A percentile compares a stretch with the other conserved stretches of the same genome.
phyloP scores from a whole-genome alignment of 2,888 invertebrate species.

The Rhamphomyia laevipes region DNA sequence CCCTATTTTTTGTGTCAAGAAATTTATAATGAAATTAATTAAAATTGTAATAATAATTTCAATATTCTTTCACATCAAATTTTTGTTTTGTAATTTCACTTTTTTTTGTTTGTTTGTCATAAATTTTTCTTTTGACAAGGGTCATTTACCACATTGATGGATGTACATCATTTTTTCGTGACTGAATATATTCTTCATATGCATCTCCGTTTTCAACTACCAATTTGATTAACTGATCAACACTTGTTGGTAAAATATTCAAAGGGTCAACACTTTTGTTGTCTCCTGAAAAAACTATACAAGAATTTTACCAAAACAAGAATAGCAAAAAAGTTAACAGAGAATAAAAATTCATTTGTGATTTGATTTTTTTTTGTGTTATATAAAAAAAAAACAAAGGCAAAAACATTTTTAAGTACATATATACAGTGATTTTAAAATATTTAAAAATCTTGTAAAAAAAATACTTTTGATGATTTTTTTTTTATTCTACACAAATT shows the following conservation, averaged over 20 bases:
- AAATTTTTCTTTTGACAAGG: not conserved
- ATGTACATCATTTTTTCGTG: slow-evolving; percentile 36
- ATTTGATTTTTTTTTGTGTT: not conserved
- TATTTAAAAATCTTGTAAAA: not conserved
- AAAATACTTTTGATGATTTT: not conserved
- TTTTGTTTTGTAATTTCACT: not conserved
- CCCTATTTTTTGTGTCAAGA: no score
- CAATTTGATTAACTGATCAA: slow-evolving; percentile 45
- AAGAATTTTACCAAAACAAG: slow-evolving; percentile 25
- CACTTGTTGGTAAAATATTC: slow-evolving; percentile 38
- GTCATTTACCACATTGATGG: slow-evolving; percentile 36
- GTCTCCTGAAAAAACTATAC: slow-evolving; percentile 40
- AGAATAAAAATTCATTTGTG: not conserved
- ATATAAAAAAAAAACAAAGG: not conserved
- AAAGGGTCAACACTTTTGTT: slow-evolving; percentile 24
- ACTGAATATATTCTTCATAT: slow-evolving; percentile 51
- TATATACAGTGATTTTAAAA: not conserved
- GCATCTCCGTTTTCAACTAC: slow-evolving; percentile 53
- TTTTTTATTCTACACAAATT: not conserved
- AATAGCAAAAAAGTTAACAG: not conserved
- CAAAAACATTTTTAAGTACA: not conserved
- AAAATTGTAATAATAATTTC: not conserved
- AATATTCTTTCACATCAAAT: not conserved
- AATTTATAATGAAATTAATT: not conserved
- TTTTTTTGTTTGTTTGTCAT: not conserved